These are phyloP conservation scores for Lasioglossum figueresi DNA, from an alignment of 2,888 invertebrate genomes.

Conservation along the genomic window DNA sequence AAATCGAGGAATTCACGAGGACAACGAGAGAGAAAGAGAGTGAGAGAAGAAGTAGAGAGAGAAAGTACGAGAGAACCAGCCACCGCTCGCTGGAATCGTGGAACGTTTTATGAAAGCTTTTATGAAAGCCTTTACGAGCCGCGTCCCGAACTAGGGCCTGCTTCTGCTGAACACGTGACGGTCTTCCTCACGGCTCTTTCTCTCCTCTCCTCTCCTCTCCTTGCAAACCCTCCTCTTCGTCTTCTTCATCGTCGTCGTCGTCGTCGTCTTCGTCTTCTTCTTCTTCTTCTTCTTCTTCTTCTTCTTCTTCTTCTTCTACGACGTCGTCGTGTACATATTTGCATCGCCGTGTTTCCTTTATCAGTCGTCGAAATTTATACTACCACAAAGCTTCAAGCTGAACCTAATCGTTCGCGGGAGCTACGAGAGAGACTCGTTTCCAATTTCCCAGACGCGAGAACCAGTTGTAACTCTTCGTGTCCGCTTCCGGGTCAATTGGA, in stretches of 20 bases:
- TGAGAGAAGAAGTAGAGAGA: background rate
- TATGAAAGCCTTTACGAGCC: constrained; percentile 81
- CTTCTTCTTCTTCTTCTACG: background rate
- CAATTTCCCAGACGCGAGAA: background rate
- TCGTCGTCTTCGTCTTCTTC: background rate
- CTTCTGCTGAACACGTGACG: constrained; percentile 79
- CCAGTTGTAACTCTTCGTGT: constrained; percentile 52
- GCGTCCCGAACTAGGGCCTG: constrained; percentile 74
- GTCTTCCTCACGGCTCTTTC: constrained; percentile 18
- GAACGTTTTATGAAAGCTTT: constrained; percentile 82
- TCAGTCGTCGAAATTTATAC: constrained; percentile 17
- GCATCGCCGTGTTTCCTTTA: constrained; percentile 16
- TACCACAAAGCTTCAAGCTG: background rate
- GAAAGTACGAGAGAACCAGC: background rate
- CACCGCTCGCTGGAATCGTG: constrained; percentile 71
- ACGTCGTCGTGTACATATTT: constrained; percentile 41
- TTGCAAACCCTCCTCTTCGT: background rate
- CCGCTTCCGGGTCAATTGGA: constrained; percentile 78
- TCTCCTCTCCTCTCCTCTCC: background rate
- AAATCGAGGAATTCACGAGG: constrained; percentile 48
- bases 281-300: background rate
- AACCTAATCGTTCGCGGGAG: constrained; percentile 11
- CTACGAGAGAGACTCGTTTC: background rate
- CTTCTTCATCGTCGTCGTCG: background rate
- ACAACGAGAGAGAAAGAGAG: constrained; percentile 3